Conservation (phyloP, 2,797 vertebrate genomes). For the Carapus acus region DNA sequence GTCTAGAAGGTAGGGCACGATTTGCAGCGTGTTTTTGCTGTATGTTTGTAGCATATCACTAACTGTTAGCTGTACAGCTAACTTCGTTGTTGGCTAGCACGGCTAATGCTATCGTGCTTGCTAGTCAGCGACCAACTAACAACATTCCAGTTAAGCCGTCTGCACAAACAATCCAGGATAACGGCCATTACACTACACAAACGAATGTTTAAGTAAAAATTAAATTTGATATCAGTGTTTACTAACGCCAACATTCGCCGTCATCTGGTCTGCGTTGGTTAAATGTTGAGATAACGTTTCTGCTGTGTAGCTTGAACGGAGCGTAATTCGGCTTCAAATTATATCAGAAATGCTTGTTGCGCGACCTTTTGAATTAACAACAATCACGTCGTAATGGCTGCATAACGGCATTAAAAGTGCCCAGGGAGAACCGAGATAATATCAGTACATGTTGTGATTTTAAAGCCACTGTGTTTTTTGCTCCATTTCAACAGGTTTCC, state of each 20-base stretch:
- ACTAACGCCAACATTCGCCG: too few species aligned
- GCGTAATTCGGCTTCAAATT: too few species aligned
- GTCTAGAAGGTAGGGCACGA: too few species aligned
- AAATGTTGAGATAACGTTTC: not conserved
- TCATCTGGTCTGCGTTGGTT: too few species aligned
- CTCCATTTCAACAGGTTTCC: conserved; percentile 56
- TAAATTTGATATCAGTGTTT: too few species aligned
- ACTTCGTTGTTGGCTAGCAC: conserved; percentile 26
- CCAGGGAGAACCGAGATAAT: too few species aligned
- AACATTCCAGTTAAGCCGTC: conserved; percentile 25
- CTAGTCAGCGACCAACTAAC: conserved; percentile 33
- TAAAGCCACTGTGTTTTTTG: not conserved
- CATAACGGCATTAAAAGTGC: too few species aligned
- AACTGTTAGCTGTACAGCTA: conserved; percentile 7
- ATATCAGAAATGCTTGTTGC: too few species aligned
- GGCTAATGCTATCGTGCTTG: conserved; percentile 44
- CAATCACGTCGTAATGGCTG: too few species aligned
- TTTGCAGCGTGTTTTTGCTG: not conserved
- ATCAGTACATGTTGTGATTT: not conserved
- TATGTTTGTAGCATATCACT: not conserved
- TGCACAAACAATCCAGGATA: conserved; percentile 57
- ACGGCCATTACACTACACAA: too few species aligned
- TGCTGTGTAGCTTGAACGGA: not conserved
- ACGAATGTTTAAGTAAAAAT: too few species aligned
- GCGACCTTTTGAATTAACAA: too few species aligned